phyloP scores from a whole-genome alignment of 2,797 vertebrate species.

The Sebastes steindachneri region DNA sequence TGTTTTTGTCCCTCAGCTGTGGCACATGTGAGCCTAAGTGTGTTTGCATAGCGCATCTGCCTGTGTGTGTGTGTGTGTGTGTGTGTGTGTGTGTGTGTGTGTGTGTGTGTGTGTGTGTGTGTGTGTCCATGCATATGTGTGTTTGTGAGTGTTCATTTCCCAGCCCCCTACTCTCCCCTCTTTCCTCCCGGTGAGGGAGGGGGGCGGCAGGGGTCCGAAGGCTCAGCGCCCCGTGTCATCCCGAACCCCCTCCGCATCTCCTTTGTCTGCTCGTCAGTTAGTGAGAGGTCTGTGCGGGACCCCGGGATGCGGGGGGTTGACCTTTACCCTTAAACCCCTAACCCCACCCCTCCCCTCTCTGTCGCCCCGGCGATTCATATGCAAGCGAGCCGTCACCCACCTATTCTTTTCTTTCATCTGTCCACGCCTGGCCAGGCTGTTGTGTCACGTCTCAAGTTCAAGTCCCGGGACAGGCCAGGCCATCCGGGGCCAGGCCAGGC shows the following conservation, averaged over 20 bases:
- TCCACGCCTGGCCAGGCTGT: constrained; percentile 72
- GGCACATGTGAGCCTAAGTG: constrained; percentile 48
- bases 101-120: constrained; percentile 15
- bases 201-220: constrained; percentile 43
- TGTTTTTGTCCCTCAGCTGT: constrained; percentile 53
- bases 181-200: neutral
- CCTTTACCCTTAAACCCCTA: constrained; percentile 75
- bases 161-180: constrained; percentile 39
- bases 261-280: constrained; percentile 82
- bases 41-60: constrained; percentile 72
- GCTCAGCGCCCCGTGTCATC: constrained; percentile 55
- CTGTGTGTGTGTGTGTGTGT: constrained; percentile 23
- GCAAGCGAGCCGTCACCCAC: constrained; percentile 73
- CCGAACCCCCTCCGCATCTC: constrained; percentile 59
- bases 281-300: constrained; percentile 60
- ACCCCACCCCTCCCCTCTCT: constrained; percentile 55
- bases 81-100: constrained; percentile 35
- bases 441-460: constrained; percentile 86
- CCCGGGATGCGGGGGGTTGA: constrained; percentile 73
- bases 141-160: constrained; percentile 47
- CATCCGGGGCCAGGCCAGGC: constrained; percentile 47
- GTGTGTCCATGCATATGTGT: constrained; percentile 34
- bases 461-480: constrained; percentile 67
- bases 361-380: constrained; percentile 74
- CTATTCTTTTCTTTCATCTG: constrained; percentile 77